Evolutionary conservation across 2,797 vertebrate genomes (phyloP).

Genomic region (Hephaestus fuliginosus): DNA sequence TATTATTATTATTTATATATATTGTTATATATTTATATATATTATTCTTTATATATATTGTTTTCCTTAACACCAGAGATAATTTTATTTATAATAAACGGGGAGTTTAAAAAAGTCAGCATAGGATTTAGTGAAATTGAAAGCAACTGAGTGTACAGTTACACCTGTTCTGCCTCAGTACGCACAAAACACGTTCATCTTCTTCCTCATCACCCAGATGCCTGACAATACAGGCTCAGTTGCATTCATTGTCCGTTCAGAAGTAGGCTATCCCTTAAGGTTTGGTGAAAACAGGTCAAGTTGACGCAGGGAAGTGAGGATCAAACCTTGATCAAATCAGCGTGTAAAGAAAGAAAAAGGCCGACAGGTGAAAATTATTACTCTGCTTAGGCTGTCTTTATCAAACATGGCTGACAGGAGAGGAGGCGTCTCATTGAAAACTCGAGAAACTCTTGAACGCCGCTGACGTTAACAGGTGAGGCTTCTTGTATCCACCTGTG

Average conservation of each 20-base stretch:
- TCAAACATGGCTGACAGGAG: not conserved
- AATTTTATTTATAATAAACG: not conserved
- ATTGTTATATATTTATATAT: no score
- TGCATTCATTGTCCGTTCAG: not conserved
- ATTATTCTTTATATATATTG: no score
- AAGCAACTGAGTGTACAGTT: not conserved
- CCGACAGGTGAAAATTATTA: not conserved
- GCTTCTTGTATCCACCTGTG: not conserved
- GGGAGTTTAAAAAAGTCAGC: not conserved
- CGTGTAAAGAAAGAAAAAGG: not conserved
- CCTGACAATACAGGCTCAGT: not conserved
- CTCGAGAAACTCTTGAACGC: not conserved
- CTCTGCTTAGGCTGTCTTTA: not conserved
- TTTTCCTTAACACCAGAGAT: not conserved
- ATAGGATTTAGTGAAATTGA: not conserved
- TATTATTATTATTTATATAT: no score
- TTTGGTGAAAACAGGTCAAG: not conserved
- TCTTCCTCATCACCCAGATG: no score
- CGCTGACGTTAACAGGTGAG: not conserved
- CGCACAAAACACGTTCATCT: not conserved
- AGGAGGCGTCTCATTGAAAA: not conserved
- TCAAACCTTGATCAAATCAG: slow-evolving; percentile 7
- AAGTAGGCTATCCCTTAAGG: no score
- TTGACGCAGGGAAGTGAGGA: not conserved
- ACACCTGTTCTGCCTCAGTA: not conserved